These are phyloP conservation scores for Temnothorax unifasciatus DNA, from an alignment of 2,888 invertebrate species.

Conservation along the genomic window DNA sequence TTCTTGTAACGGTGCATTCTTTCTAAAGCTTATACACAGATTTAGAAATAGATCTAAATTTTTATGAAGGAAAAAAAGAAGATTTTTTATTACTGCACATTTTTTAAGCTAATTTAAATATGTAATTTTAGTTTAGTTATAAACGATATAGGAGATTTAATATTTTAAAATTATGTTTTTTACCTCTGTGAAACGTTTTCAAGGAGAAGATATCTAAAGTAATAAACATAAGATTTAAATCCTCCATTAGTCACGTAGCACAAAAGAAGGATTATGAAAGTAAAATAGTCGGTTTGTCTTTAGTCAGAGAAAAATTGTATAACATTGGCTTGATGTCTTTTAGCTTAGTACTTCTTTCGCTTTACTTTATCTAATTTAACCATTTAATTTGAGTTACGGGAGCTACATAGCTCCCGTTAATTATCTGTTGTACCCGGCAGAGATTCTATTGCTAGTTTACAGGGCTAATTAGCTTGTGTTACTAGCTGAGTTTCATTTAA, in stretches of 20 bases:
- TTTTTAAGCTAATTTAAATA: background rate
- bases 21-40: background rate
- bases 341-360: constrained; percentile 14
- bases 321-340: background rate
- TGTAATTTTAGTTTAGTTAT: background rate
- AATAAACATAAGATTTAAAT: background rate
- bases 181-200: background rate
- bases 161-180: background rate
- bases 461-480: constrained; percentile 49
- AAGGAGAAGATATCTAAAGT: background rate
- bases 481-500: constrained; percentile 47
- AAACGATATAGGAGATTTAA: background rate
- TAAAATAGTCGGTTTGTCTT: constrained; percentile 32
- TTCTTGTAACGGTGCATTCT: background rate
- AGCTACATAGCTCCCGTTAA: constrained; percentile 29
- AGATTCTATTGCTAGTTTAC: constrained; percentile 47
- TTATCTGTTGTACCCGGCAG: constrained; percentile 42
- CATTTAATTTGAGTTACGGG: constrained; percentile 43
- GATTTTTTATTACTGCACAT: background rate
- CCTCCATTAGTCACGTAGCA: background rate
- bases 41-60: background rate
- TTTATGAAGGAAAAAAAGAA: background rate
- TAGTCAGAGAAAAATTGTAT: constrained; percentile 5
- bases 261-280: constrained; percentile 12
- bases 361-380: constrained; percentile 40